Evolutionary conservation across 2,113 vertebrate genomes (phyloP), one percentile per base, ranked within the genome.

Genomic region (Sylvietta virens): DNA sequence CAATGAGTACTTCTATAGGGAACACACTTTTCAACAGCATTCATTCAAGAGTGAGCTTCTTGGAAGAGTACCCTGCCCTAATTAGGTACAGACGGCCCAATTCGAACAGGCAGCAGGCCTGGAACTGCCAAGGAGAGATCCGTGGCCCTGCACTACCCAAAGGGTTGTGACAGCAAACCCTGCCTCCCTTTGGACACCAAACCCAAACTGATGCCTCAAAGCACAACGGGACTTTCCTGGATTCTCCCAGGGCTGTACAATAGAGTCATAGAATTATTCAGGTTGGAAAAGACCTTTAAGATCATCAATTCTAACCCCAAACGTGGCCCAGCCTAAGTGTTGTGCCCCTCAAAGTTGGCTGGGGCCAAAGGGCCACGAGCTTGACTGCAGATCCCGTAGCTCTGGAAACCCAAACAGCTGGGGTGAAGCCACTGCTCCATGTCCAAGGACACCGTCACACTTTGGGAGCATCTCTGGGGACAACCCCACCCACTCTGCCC

Each of bases 21-120:
- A 86, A 71, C 2, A 14, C 76, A 81, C 60, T 81, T 96, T 90
- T 88, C 72, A 53, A 37, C 64, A n/a, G 72, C 0, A 0, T 65
- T 88, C 60, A 74, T 88, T 93, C 86, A 93, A 31, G 54, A 92
- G 78, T 0, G 7, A 92, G 80, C 26, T 93, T 17, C 80, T 69
- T 86, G 92, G 94, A 95, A 79, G 86, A 71, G 86, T 92, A 53
- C 23, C 30, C 76, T 96, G 82, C 48, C 69, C 88, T 96, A 88
- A 94, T 88, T 79, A 81, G 77, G 80, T 67, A 81, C 88, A 94
- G 82, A 72, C 90, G 94, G 86, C 65, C 72, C 86, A 13, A 2
- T 27, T 3, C 0, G 6, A 81, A 44, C 44, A 45, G 83, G 60
- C 62, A 71, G 54, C 28, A 17, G 78, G 94, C 90, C 21, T 1